Percentiles rank a stretch among this genome's conserved stretches.
Evolutionary conservation across 2,888 invertebrate genomes (phyloP).

Genomic region (Aquatica leii): DNA sequence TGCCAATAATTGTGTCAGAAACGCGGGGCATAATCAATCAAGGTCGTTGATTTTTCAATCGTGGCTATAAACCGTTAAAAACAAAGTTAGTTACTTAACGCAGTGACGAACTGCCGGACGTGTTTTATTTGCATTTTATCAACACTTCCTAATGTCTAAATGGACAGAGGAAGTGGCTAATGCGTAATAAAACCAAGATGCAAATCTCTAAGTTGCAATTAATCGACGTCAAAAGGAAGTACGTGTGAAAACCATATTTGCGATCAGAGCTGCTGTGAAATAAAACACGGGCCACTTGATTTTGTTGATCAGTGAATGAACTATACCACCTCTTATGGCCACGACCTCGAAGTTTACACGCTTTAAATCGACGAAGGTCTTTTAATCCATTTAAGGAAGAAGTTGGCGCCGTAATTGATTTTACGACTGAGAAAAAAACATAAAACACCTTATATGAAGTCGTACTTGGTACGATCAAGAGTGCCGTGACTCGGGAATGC

Average conservation of each 20-base stretch:
- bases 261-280: too few relatives aligned
- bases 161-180: constrained; percentile 31
- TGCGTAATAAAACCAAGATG: too few relatives aligned
- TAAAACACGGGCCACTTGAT: too few relatives aligned
- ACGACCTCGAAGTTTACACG: constrained; percentile 25
- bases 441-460: constrained; percentile 27
- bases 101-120: constrained; percentile 30
- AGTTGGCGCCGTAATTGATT: constrained; percentile 30
- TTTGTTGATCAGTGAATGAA: too few relatives aligned
- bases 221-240: too few relatives aligned
- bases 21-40: too few relatives aligned
- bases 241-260: too few relatives aligned
- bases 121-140: constrained; percentile 34
- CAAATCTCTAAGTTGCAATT: too few relatives aligned
- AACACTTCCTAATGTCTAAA: constrained; percentile 37
- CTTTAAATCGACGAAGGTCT: constrained; percentile 31
- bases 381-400: constrained; percentile 36
- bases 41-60: background rate
- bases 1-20: too few relatives aligned
- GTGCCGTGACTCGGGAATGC: too few relatives aligned
- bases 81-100: constrained; percentile 21
- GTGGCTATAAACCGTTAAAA: constrained; percentile 17
- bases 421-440: background rate
- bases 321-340: background rate
- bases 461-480: constrained; percentile 26